Evolutionary conservation across 1,140 invertebrate genomes (phyloP), one percentile per base, ranked within the genome.

Genomic region (Pygmarrhopalites habei): DNA sequence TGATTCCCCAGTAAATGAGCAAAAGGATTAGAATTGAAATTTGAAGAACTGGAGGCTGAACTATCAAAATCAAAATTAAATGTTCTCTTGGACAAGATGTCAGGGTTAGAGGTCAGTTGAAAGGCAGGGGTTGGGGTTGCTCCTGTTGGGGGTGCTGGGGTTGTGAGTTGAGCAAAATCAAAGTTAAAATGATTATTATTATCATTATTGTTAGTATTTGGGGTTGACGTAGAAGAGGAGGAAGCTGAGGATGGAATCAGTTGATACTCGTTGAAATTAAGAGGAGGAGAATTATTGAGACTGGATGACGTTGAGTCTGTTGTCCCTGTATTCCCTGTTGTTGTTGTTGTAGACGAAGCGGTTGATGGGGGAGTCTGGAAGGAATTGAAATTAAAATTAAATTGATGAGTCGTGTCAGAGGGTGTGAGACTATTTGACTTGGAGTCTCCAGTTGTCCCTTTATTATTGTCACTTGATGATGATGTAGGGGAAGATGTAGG

Each of bases 11-110:
- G 23, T 19, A 56, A 4, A 41, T 41, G 15, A n/a, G 53, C 53
- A 25, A 56, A 56, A n/a, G 53, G 53, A 39, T 56, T 56, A 3
- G 53, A 35, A 35, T 35, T 47, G 19, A 5, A 47, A n/a, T n/a
- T 25, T 47, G 44, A n/a, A 10, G 44, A 5, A n/a, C 17, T 39
- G 12, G 5, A 19, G 5, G 7, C 53, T 3, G 35, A 10, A 25
- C 29, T 49, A 19, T 56, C n/a, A 19, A 58, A 62, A 57, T 62
- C 52, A 14, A 62, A 56, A 2, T 56, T 62, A 46, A 28, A 63
- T 26, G 55, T 52, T 39, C 53, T 12, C 21, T 56, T 56, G 4
- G 53, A 56, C 14, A 56, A 30, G 2, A 30, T 12, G 19, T 56
- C 29, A 14, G 29, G 53, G 39, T 39, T 56, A 26, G 12, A 10